Base-by-base conservation (phyloP, 2,888 invertebrate species). In the Drosophila quasianomalipes region DNA sequence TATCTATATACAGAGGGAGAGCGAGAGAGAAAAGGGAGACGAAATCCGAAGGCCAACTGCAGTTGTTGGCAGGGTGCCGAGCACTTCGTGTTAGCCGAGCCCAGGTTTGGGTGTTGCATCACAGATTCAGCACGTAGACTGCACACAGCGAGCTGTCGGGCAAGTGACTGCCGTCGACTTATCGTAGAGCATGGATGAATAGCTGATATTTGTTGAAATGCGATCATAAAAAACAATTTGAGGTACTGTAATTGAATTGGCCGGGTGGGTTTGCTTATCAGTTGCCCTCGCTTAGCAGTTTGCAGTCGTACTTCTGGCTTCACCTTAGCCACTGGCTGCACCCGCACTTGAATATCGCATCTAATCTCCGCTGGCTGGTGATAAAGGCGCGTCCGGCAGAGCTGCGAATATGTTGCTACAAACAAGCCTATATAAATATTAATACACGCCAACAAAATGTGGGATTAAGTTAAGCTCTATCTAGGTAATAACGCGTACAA, bases 331-430 rank as follows among this genome's bases (percentile, higher is more conserved):
- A n/a, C 60, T 44, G 63, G 62, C 81, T 79, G 79, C 81, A 79
- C 79, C 81, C 72, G 76, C 64, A 54, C 60, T 61, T 54, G 53
- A 70, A 70, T 78, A 66, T 74, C 60, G 72, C 76, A 71, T 65
- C 72, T 81, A 73, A 79, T 79, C 77, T 78, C 26, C 14, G 58
- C 19, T 16, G 3, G 41, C 39, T 57, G 47, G 63, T 60, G 77
- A 79, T 79, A 79, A 79, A 79, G 81, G 79, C 77, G 81, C 79
- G 79, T 73, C 81, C 77, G 76, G 63, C 69, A 63, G 55, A 39
- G 37, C 31, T 12, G 28, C 35, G 22, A 30, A 44, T 44, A 30
- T 22, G 22, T 28, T 12, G 35, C 26, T 55, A 16, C 3, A 19
- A 37, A 16, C 19, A 28, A n/a, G 10, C 44, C 9, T 10, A 16